Percentiles rank a stretch among this genome's conserved stretches.
Evolutionary conservation across 2,888 invertebrate genomes (phyloP).

Genomic region (Erpobdella octoculata): DNA sequence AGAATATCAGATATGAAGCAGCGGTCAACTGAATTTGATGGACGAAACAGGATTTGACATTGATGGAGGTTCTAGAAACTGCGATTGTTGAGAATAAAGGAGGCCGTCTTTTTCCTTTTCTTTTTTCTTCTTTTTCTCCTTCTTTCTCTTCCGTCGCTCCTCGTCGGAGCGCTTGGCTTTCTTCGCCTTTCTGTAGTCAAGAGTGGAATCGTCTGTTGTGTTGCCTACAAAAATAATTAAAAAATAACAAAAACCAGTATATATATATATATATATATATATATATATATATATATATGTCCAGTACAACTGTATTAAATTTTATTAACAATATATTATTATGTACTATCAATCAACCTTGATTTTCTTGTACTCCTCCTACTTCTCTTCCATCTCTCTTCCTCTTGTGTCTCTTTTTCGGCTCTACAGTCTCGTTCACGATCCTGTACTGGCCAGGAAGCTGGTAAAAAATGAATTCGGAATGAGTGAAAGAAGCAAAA

Average conservation of each 20-base stretch:
- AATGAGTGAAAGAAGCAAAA: too few species aligned
- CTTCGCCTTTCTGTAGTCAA: slow-evolving; percentile 40
- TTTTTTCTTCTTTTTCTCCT: slow-evolving; percentile 89
- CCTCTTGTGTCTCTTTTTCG: slow-evolving; percentile 89
- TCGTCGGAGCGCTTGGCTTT: slow-evolving; percentile 41
- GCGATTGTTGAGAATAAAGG: neutral
- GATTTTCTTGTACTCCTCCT: slow-evolving; percentile 44
- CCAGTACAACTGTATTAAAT: neutral
- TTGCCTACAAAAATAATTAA: too few species aligned
- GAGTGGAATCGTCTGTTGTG: slow-evolving; percentile 36
- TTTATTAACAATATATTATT: neutral
- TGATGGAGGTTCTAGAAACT: neutral
- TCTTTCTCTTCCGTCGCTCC: slow-evolving; percentile 62
- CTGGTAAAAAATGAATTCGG: slow-evolving; percentile 50
- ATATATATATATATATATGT: neutral
- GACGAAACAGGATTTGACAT: neutral
- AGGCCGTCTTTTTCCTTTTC: slow-evolving; percentile 50
- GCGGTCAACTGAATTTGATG: neutral
- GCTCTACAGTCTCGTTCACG: slow-evolving; percentile 80
- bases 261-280: neutral
- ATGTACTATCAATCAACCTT: slow-evolving; percentile 40
- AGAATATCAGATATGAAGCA: too few species aligned
- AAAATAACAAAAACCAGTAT: slow-evolving; percentile 9
- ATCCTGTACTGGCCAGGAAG: slow-evolving; percentile 89
- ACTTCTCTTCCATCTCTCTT: slow-evolving; percentile 57